Percentiles rank a stretch among this genome's conserved stretches.
Evolutionary conservation across 2,888 invertebrate species (phyloP).

Genomic region (Heliconius ethilla): DNA sequence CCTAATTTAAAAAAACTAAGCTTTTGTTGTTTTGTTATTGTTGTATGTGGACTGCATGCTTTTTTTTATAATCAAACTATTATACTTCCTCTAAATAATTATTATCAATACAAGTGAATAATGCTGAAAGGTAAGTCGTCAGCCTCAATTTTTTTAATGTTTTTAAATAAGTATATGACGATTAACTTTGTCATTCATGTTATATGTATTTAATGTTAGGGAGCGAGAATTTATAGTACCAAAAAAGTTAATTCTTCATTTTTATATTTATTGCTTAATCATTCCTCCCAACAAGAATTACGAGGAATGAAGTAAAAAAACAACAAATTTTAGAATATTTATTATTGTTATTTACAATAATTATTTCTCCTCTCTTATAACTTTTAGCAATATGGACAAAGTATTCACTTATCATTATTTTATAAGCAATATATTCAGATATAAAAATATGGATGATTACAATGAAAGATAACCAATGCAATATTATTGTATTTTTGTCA

Average conservation of each 20-base stretch:
- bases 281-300: no score
- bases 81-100: not conserved
- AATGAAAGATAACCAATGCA: not conserved
- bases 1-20: slow-evolving; percentile 37
- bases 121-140: slow-evolving; percentile 6
- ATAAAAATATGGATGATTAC: not conserved
- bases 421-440: not conserved
- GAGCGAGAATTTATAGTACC: not conserved
- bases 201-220: not conserved
- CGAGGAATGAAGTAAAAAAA: no score
- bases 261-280: not conserved
- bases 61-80: slow-evolving; percentile 3
- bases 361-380: not conserved
- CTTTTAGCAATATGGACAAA: not conserved
- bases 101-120: not conserved
- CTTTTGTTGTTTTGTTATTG: slow-evolving; percentile 30
- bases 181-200: not conserved
- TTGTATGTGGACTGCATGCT: slow-evolving; percentile 16
- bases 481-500: not conserved
- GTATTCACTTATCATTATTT: not conserved
- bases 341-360: not conserved
- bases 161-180: not conserved
- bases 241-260: not conserved
- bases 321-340: not conserved
- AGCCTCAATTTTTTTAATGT: not conserved